A percentile compares a stretch with the other conserved stretches of the same genome.
These are phyloP conservation scores for Rhagoletis zephyria DNA, from an alignment of 1,140 invertebrate species.

Conservation along the genomic window DNA sequence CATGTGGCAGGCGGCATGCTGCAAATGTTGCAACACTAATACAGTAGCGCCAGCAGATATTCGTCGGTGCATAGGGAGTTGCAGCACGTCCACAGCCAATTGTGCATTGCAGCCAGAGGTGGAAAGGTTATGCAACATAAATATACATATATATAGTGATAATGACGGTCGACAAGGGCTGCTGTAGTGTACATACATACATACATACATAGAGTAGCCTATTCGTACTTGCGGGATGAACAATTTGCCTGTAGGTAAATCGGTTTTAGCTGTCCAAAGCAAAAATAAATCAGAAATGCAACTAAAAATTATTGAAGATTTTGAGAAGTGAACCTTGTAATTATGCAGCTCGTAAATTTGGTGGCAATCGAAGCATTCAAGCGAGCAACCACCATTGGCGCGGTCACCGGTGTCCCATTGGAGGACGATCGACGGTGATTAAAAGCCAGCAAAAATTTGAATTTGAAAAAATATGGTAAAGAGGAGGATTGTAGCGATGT, in stretches of 20 bases:
- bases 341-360: slow-evolving; percentile 3
- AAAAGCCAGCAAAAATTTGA: neutral
- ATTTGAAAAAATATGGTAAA: neutral
- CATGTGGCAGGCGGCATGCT: neutral
- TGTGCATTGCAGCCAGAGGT: neutral
- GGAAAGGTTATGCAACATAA: slow-evolving; percentile 31
- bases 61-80: neutral
- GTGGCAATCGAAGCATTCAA: neutral
- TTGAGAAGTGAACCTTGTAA: neutral
- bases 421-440: neutral
- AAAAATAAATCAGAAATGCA: slow-evolving; percentile 1
- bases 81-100: neutral
- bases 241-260: neutral
- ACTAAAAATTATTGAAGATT: neutral
- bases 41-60: neutral
- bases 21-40: neutral
- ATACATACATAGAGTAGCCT: too few species aligned
- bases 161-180: slow-evolving; percentile 1
- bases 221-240: neutral
- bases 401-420: neutral
- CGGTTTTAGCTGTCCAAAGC: neutral
- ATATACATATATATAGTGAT: neutral
- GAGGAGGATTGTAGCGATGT: neutral
- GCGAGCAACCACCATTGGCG: neutral
- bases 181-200: too few species aligned